phyloP scores from a whole-genome alignment of 2,888 invertebrate genomes.

The Gymnoscelis rufifasciata region DNA sequence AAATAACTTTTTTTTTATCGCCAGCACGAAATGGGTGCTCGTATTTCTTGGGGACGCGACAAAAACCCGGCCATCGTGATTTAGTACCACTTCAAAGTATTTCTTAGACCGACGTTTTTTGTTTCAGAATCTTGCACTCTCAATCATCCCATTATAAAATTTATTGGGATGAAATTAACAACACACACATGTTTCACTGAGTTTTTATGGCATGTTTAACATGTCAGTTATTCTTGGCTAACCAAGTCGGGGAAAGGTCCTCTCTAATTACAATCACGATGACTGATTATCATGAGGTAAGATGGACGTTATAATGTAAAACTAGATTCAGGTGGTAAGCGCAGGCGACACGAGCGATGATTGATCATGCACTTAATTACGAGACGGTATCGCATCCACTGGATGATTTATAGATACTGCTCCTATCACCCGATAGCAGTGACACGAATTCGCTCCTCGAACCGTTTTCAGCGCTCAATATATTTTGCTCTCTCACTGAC shows the following conservation, averaged over 20 bases:
- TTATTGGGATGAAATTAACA: background rate
- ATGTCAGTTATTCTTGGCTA: too few relatives aligned
- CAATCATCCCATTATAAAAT: slow-evolving; percentile 1
- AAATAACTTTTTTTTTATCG: slow-evolving; percentile 33
- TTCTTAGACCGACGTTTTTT: background rate
- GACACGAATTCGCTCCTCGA: slow-evolving; percentile 27
- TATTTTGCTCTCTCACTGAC: too few relatives aligned
- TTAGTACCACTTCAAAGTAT: slow-evolving; percentile 8
- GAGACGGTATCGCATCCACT: slow-evolving; percentile 46
- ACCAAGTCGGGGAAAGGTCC: too few relatives aligned
- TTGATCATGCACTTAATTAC: slow-evolving; percentile 70
- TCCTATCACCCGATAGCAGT: slow-evolving; percentile 43
- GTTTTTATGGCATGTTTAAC: background rate
- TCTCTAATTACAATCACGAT: background rate
- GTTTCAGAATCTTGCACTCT: background rate
- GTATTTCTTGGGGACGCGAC: slow-evolving; percentile 16
- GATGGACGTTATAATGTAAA: background rate
- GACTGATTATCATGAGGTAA: background rate
- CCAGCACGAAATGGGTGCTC: slow-evolving; percentile 11
- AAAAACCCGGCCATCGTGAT: slow-evolving; percentile 9
- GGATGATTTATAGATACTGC: slow-evolving; percentile 75
- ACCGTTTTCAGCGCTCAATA: background rate
- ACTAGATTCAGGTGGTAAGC: slow-evolving; percentile 1
- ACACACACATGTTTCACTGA: background rate
- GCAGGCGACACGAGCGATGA: slow-evolving; percentile 42